Base-by-base conservation (phyloP, 2,113 vertebrate genomes). In the Haemorhous mexicanus region DNA sequence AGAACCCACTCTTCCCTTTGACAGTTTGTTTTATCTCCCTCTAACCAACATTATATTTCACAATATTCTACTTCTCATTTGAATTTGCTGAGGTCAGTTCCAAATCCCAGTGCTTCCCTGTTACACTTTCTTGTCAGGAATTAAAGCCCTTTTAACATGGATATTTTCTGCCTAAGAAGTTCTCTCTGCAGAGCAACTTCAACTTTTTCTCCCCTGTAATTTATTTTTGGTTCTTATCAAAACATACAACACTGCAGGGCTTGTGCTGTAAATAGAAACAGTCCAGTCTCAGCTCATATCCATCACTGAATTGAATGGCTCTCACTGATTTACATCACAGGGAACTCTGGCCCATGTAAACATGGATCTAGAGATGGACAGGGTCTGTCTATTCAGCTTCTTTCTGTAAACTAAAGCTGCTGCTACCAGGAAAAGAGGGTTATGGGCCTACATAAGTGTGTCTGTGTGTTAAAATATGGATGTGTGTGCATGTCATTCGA, bases 151-250 rank as follows among this genome's bases (percentile, higher is more conserved):
- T 90, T 61, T 19, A 90, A 74, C 41, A 37, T 7, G 10, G 23
- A 18, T 35, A 46, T 82, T 89, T 96, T 92, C 87, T 85, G 49
- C 77, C 66, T 91, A 47, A 59, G 61, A 63, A 90, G 33, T 37
- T 68, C 76, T 53, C 66, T 88, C 13, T 39, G 22, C 50, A 27
- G 75, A 96, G 49, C 13, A 89, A 39, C n/a, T 84, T 68, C 52
- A 90, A 84, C 64, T 35, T 75, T 79, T 10, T 4, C 22, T n/a
- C 4, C 6, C 6, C n/a, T 22, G 1, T 37, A 59, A 93, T 84
- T 94, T 94, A 86, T 96, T 96, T 93, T 61, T 84, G 37, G 80
- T 64, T 92, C 72, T 93, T 92, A 93, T 72, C 79, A 92, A 95
- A 97, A 93, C 79, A 93, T 16, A 62, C 68, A 92, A 86, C 72